Evolutionary conservation across 2,888 invertebrate genomes (phyloP), one percentile per base, ranked within the genome.

Genomic region (Tiliacea aurago): DNA sequence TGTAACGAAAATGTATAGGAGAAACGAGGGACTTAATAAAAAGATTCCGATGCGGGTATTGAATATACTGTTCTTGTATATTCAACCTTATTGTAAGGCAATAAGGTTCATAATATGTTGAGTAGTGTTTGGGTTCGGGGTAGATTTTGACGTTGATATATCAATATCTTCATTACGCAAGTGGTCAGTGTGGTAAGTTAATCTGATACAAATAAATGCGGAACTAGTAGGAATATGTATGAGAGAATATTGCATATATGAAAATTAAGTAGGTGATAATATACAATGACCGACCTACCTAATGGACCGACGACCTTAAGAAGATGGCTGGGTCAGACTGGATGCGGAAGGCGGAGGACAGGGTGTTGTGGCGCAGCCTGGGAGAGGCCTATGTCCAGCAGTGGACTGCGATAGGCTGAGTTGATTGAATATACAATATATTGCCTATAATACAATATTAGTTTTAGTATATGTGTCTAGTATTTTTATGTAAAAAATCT

Each of bases 1-100:
- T 81, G 78, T 75, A 69, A 75, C 65, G 69, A 69, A 78, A 85
- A 80, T 80, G 74, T 84, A 76, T 78, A 76, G 70, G 75, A 47
- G 9, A 49, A 61, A 79, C 73, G 81, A 45, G 68, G 67, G 74
- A 74, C 49, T 78, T 75, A 51, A 76, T 79, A 84, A 84, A 78
- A 80, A 71, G 53, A 63, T 56, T 79, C 53, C 49, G 13, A 15
- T 67, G 45, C 11, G 41, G 28, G 33, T 51, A 45, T 66, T 70
- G 23, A 55, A 18, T 4, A 0, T 0, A 1, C 13, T 0, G 10
- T 4, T 23, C 15, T 56, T 20, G 1, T 2, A 47, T 20, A 45
- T 62, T 13, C 10, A 33, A 59, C 51, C 11, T 63, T 73, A 66
- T 11, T 0, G 0, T 1, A 0, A 15, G 0, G 7, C 0, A 0